Evolutionary conservation across 2,888 invertebrate genomes (phyloP).

Genomic region (Celastrina argiolus): DNA sequence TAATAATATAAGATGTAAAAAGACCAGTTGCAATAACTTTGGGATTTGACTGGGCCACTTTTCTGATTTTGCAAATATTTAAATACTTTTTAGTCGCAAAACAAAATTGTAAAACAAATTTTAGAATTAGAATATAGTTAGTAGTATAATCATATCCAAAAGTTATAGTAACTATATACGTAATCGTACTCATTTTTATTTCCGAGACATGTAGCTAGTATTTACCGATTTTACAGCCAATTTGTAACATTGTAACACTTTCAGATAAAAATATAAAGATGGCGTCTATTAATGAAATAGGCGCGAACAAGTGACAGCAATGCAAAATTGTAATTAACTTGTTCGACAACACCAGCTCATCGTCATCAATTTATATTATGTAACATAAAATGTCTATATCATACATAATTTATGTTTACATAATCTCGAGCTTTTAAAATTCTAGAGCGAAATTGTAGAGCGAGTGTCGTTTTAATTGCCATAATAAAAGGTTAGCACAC

Average conservation of each 20-base stretch:
- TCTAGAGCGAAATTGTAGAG: background rate
- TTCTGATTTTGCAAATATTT: no score
- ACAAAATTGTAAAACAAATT: no score
- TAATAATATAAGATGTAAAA: no score
- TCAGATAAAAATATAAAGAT: background rate
- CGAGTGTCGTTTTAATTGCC: background rate
- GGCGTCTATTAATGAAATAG: background rate
- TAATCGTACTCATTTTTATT: no score
- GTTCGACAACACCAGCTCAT: background rate
- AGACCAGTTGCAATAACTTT: no score
- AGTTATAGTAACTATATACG: no score
- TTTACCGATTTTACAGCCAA: background rate
- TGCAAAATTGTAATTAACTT: background rate
- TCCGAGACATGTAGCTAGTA: no score
- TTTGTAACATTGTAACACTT: background rate
- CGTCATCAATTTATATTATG: background rate
- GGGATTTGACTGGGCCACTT: no score
- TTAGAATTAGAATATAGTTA: no score
- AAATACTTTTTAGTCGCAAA: no score
- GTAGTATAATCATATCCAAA: no score
- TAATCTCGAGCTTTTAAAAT: background rate
- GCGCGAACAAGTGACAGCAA: background rate
- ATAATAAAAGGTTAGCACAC: constrained; percentile 3
- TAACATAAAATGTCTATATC: background rate
- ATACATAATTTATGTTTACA: background rate